Base-by-base conservation (phyloP, 2,888 invertebrate species). In the Zonitis immaculata region DNA sequence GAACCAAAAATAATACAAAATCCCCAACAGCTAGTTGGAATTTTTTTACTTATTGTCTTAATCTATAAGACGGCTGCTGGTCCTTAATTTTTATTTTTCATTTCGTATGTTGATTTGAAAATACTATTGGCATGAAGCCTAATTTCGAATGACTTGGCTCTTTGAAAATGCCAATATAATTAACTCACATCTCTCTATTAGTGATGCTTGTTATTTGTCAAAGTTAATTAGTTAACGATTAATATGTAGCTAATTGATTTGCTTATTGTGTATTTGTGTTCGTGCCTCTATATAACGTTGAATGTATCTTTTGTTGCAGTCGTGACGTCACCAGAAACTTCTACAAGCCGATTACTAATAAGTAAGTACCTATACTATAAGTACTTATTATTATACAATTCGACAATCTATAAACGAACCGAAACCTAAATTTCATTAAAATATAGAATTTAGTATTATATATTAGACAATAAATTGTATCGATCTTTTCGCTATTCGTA, bases 271-370 rank as follows among this genome's bases (percentile, higher is more conserved):
- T n/a, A n/a, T n/a, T n/a, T n/a, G n/a, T n/a, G n/a, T n/a, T n/a
- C n/a, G n/a, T n/a, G n/a, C n/a, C n/a, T n/a, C n/a, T 58, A 3
- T 18, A 16, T 35, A 14, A 32, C 14, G 7, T n/a, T 14, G 18
- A 9, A 16, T 35, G 53, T 62, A 52, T 63, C 49, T 66, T 62
- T 68, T 70, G 64, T 71, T 71, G 47, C 67, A 71, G 71, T 56
- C 69, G 66, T 63, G 70, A 69, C 66, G 68, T 66, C 64, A 65
- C 56, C 58, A 62, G 58, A 53, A 66, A 69, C 52, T 61, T 59
- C 51, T 58, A 58, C 57, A 58, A 59, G 42, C 60, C 60, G 51
- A 57, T 57, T 54, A 70, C 66, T 56, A 63, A 62, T 59, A 65
- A 68, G 71, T 71, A 61, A 70, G 71, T 67, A 28, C 35, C 39